Conservation (phyloP, 2,888 invertebrate species). For the Ophonus ardosiacus region DNA sequence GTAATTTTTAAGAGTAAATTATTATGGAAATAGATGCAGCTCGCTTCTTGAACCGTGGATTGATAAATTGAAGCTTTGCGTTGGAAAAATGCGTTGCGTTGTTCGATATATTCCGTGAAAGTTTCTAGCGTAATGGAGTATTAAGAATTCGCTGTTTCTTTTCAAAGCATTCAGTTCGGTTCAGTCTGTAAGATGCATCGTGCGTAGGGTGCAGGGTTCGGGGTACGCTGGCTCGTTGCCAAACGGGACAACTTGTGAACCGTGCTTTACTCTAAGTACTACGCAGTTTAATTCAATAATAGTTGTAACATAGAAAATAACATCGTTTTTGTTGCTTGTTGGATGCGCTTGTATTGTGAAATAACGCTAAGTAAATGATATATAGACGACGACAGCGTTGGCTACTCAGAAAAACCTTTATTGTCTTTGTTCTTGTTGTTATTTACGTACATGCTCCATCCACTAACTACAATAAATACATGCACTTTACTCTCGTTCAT, state of each 20-base stretch:
- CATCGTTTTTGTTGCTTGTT: slow-evolving; percentile 34
- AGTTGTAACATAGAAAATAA: slow-evolving; percentile 49
- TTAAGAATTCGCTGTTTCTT: slow-evolving; percentile 61
- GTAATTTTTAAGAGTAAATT: slow-evolving; percentile 48
- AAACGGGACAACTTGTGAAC: slow-evolving; percentile 49
- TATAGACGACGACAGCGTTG: slow-evolving; percentile 12
- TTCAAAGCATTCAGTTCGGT: slow-evolving; percentile 25
- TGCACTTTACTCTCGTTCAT: not conserved
- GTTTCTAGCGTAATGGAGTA: slow-evolving; percentile 63
- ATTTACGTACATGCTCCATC: slow-evolving; percentile 22
- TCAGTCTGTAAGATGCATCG: slow-evolving; percentile 32
- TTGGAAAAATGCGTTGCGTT: slow-evolving; percentile 41
- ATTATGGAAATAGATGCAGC: slow-evolving; percentile 54
- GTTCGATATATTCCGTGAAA: slow-evolving; percentile 58
- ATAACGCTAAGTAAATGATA: slow-evolving; percentile 37
- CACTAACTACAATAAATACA: slow-evolving; percentile 8
- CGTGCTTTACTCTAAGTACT: slow-evolving; percentile 49
- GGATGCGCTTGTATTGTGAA: slow-evolving; percentile 32
- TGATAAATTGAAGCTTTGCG: slow-evolving; percentile 54
- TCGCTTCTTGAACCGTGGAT: slow-evolving; percentile 47
- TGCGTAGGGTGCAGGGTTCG: not conserved
- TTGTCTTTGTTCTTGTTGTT: slow-evolving; percentile 38
- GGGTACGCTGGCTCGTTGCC: slow-evolving; percentile 17
- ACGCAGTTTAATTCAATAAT: slow-evolving; percentile 51
- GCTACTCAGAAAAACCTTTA: slow-evolving; percentile 8